Evolutionary conservation across 1,140 invertebrate genomes (phyloP), one percentile per base, ranked within the genome.

Genomic region (Coelopa frigida): DNA sequence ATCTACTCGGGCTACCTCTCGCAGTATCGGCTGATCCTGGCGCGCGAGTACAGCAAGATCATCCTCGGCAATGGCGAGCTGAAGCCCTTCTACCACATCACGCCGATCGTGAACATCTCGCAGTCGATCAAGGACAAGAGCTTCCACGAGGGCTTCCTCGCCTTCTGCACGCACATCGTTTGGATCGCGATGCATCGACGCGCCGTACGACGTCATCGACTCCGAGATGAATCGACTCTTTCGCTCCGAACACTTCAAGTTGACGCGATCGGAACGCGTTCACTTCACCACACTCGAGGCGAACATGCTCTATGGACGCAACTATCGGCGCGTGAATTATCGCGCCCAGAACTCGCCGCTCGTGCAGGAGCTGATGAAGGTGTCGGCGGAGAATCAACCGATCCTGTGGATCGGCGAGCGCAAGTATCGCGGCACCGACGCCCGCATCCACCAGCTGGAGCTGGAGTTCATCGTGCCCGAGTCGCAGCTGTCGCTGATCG

Each of bases 351-450:
- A 52, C 7, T 68, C 64, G 6, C 64, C 64, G 5, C 39, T 68
- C 1, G 54, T 64, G 5, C 54, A 59, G 37, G 63, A 68, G 22
- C 29, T 68, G 11, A 21, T 35, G 15, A 51, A 58, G 43, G 48
- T 68, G 5, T 5, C 38, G 3, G 51, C 51, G 2, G 55, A 60
- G 29, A 57, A 68, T 46, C 24, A 57, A 27, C 59, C 60, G 10
- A 57, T 68, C 17, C 35, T 68, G 39, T 67, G 64, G 63, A 62
- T 67, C 20, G 64, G 64, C 0, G 57, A 67, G 6, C 54, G 59
- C 3, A 67, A 67, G 29, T 68, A 68, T 49, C 59, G 59, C 0
- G 64, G 64, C 14, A 61, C 51, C 5, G 58, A 68, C 43, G 17
- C 20, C 4, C 52, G 61, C 12, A 61, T 68, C 15, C 38, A 21